These are phyloP conservation scores for Dolichotis patagonum DNA, from an alignment of 2,113 vertebrate species.

Conservation along the genomic window DNA sequence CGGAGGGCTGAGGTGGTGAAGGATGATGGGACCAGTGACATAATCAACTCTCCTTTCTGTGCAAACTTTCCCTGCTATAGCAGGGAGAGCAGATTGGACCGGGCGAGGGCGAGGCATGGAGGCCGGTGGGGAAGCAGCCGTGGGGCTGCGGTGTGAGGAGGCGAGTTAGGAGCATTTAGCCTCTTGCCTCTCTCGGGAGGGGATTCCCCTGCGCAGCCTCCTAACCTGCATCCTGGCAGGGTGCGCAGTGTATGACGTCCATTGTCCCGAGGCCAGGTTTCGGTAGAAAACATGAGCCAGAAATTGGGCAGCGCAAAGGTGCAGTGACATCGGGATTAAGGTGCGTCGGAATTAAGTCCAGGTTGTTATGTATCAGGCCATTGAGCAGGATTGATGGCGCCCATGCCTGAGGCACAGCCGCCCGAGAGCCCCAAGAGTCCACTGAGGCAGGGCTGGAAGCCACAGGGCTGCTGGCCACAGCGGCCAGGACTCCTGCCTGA, in stretches of 20 bases:
- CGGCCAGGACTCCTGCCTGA: not conserved
- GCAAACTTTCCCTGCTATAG: not conserved
- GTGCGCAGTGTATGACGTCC: not conserved
- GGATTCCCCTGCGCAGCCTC: not conserved
- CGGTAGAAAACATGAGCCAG: not conserved
- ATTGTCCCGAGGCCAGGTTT: slow-evolving; percentile 22
- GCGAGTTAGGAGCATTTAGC: not conserved
- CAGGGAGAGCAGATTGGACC: not conserved
- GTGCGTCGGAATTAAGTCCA: too few species aligned
- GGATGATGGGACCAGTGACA: not conserved
- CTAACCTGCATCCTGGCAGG: not conserved
- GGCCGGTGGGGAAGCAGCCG: too few species aligned
- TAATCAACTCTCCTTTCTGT: not conserved
- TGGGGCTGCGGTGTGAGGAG: too few species aligned
- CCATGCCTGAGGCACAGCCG: not conserved
- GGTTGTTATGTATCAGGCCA: not conserved
- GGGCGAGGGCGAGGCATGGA: not conserved
- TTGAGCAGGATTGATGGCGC: not conserved
- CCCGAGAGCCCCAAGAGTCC: not conserved
- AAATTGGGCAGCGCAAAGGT: not conserved
- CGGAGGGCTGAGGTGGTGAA: not conserved
- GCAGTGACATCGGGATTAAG: too few species aligned
- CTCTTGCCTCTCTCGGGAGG: not conserved
- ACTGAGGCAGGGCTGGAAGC: not conserved
- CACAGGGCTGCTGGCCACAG: rapidly evolving